These are phyloP conservation scores for Callorhinus ursinus DNA, from an alignment of 2,113 vertebrate genomes.

Conservation along the genomic window DNA sequence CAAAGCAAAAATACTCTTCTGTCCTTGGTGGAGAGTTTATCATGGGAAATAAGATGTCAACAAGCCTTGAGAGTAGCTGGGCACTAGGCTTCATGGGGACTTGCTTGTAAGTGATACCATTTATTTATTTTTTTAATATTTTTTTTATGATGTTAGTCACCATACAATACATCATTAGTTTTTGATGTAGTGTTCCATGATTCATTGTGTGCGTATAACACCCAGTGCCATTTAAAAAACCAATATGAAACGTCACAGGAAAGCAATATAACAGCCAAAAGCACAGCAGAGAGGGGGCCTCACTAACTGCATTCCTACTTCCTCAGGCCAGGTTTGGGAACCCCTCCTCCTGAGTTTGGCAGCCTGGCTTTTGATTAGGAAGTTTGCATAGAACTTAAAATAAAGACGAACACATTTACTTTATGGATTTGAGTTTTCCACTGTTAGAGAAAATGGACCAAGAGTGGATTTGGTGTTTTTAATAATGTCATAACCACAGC, in stretches of 20 bases:
- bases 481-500: not conserved
- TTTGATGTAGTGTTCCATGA: too few relatives aligned
- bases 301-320: not conserved
- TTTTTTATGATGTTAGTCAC: too few relatives aligned
- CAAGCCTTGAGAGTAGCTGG: conserved; percentile 41
- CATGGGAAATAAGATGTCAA: conserved; percentile 34
- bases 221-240: conserved; percentile 38
- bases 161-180: too few relatives aligned
- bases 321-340: not conserved
- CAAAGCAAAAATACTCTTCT: conserved; percentile 42
- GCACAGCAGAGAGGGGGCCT: not conserved
- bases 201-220: too few relatives aligned
- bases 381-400: conserved; percentile 18
- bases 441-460: not conserved
- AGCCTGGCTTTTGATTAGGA: conserved; percentile 25
- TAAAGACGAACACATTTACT: not conserved
- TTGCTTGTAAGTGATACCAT: conserved; percentile 36
- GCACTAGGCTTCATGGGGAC: not conserved
- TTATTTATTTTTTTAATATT: not conserved
- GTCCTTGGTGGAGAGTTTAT: not conserved
- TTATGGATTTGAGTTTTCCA: not conserved
- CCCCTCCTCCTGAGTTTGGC: not conserved
- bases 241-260: not conserved
- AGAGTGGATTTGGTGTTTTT: not conserved
- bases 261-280: not conserved